phyloP scores from a whole-genome alignment of 2,888 invertebrate species.

The Nephrocerus scutellatus region DNA sequence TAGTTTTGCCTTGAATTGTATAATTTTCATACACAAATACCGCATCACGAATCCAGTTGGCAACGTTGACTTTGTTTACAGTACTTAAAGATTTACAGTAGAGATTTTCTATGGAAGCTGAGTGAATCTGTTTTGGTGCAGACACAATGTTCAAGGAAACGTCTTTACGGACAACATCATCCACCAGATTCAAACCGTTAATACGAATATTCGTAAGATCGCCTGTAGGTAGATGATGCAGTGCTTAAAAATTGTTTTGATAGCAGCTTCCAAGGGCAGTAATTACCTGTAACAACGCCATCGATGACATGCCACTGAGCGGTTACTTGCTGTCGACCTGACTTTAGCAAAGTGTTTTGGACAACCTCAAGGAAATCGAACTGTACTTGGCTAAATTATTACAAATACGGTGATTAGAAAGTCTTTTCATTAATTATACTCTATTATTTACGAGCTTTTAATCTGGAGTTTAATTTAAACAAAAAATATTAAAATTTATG shows the following conservation, averaged over 20 bases:
- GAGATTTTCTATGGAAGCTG: conserved; percentile 44
- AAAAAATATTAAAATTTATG: too few species aligned
- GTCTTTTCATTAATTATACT: too few species aligned
- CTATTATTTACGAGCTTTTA: too few species aligned
- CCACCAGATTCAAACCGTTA: conserved; percentile 50
- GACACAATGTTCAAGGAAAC: conserved; percentile 43
- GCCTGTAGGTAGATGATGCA: conserved; percentile 29
- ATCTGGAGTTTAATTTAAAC: too few species aligned
- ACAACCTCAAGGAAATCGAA: conserved; percentile 46
- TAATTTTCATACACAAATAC: conserved; percentile 44
- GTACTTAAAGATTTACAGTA: conserved; percentile 30
- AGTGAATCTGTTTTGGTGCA: conserved; percentile 45
- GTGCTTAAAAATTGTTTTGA: neutral
- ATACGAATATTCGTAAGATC: conserved; percentile 42
- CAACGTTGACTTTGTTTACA: conserved; percentile 49
- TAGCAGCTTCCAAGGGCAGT: neutral
- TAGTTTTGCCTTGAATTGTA: conserved; percentile 48
- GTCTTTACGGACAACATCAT: conserved; percentile 50
- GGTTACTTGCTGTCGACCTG: conserved; percentile 46
- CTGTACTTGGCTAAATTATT: conserved; percentile 26
- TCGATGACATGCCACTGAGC: conserved; percentile 37
- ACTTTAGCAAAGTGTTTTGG: conserved; percentile 44
- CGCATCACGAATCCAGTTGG: conserved; percentile 48
- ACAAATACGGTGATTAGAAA: too few species aligned
- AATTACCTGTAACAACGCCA: conserved; percentile 25